phyloP scores from a whole-genome alignment of 2,888 invertebrate genomes.

The Acrobasis consociella region DNA sequence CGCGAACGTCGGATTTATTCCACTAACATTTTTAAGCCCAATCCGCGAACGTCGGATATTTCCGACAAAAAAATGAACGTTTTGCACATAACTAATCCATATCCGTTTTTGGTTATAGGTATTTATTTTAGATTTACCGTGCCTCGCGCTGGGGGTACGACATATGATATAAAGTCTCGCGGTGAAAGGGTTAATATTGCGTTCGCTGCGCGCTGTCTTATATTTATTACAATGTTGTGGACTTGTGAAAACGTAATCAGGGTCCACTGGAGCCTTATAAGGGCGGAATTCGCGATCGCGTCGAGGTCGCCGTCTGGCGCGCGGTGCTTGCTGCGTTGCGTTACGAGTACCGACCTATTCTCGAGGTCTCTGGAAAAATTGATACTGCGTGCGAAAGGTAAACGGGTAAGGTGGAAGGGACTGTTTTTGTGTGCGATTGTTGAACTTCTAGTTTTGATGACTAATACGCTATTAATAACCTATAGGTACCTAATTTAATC shows the following conservation, averaged over 20 bases:
- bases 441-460: background rate
- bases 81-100: no score
- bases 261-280: constrained; percentile 57
- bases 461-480: no score
- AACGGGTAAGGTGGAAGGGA: background rate
- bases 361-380: background rate
- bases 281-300: constrained; percentile 43
- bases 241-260: constrained; percentile 48
- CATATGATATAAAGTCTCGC: no score
- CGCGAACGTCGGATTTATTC: no score
- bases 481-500: no score
- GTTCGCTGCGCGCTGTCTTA: constrained; percentile 1
- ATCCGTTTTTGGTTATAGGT: no score
- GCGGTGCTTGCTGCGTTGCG: constrained; percentile 28
- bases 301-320: constrained; percentile 45
- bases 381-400: background rate
- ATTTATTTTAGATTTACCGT: no score
- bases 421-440: background rate
- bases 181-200: no score
- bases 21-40: no score
- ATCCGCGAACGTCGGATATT: no score
- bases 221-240: constrained; percentile 25
- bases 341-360: constrained; percentile 22
- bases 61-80: no score
- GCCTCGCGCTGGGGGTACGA: no score